Evolutionary conservation across 2,888 invertebrate species (phyloP), one percentile per base, ranked within the genome.

Genomic region (Trisateles emortualis): DNA sequence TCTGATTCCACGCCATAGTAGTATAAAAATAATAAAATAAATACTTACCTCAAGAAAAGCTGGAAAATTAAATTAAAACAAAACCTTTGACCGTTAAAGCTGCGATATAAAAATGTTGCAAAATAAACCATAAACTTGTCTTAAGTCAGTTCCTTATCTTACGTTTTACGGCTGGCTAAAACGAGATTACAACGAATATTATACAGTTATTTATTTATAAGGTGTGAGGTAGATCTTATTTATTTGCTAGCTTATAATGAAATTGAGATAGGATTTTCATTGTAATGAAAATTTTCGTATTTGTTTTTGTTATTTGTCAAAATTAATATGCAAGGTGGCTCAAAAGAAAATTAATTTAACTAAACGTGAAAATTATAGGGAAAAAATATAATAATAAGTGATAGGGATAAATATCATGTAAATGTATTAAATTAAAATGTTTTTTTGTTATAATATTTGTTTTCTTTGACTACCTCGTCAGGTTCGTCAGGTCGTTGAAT

Each of bases 81-180:
- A 35, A 68, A 56, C 61, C 55, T 59, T 64, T 52, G 58, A 51
- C 49, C 53, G 42, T 61, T 64, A 53, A 68, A 64, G 52, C 60
- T 48, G 57, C 36, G 48, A 49, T 45, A 63, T 63, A 66, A 67
- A 65, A 63, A 59, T 47, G 54, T 38, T 48, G 53, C 68, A 67
- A 64, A 26, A 68, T 59, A 50, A 40, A 64, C 53, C 54, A 41
- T 68, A 63, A 66, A 63, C 53, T 59, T 58, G 32, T 53, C 30
- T 60, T 36, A 11, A 59, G 39, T 41, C 39, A 42, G 22, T 54
- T 13, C 55, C 52, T 66, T 58, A 66, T 68, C 66, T 63, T 50
- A 54, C 35, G 46, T 45, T 68, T 68, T 66, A 68, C 39, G 47
- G 22, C 35, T 43, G 32, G 41, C 32, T 52, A 48, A 66, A 63